Evolutionary conservation across 2,888 invertebrate species (phyloP).

Genomic region (Tubiluchus corallicola): DNA sequence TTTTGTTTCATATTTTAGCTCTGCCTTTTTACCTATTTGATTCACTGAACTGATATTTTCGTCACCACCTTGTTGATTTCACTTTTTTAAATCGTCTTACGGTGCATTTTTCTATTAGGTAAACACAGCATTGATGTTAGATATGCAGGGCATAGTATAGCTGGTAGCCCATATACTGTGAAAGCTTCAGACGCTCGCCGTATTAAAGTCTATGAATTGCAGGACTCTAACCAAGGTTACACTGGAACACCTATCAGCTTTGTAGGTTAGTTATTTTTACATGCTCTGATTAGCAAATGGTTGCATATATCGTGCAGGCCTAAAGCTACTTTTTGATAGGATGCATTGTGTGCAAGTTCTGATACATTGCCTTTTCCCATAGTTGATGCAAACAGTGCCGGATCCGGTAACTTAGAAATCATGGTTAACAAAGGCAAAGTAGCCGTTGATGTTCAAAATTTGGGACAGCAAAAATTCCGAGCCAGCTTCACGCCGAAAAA

Average conservation of each 20-base stretch:
- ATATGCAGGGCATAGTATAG: neutral
- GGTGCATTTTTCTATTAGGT: neutral
- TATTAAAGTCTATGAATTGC: neutral
- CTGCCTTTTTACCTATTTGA: neutral
- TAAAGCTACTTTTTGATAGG: no score
- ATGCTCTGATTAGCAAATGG: no score
- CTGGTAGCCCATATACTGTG: neutral
- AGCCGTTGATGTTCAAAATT: constrained; percentile 87
- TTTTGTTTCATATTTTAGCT: neutral
- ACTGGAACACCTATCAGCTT: neutral
- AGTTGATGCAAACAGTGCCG: constrained; percentile 96
- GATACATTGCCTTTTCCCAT: no score
- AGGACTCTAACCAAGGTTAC: neutral
- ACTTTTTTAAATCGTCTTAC: constrained; percentile 7
- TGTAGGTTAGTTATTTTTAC: no score
- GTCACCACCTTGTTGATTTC: constrained; percentile 15
- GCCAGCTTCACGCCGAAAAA: constrained; percentile 85
- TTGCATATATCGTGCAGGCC: no score
- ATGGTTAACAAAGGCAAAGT: constrained; percentile 98
- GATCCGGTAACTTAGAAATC: constrained; percentile 96
- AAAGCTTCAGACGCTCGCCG: neutral
- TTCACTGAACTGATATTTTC: neutral
- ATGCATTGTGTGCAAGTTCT: no score
- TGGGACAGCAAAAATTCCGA: constrained; percentile 79
- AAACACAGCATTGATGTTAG: neutral